Conservation (phyloP, 1,140 invertebrate species). For the Phymorhynchus buccinoides region DNA sequence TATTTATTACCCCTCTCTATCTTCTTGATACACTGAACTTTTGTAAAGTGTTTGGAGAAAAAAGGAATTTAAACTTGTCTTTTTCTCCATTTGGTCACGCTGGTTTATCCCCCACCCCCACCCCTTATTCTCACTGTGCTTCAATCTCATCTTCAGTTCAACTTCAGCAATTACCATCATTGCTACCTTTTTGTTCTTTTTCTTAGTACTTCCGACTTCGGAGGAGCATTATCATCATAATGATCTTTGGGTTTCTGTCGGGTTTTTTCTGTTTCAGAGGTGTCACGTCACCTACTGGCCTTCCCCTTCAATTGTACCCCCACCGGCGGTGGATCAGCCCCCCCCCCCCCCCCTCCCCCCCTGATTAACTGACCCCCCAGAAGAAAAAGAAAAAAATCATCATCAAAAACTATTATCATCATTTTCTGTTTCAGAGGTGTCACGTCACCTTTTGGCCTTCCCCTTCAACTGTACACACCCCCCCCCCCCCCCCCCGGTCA, state of each 20-base stretch:
- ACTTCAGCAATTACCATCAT: no score
- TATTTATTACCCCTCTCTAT: background rate
- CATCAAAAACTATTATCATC: background rate
- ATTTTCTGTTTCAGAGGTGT: background rate
- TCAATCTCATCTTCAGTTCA: no score
- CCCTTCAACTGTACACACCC: no score
- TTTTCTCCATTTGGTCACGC: background rate
- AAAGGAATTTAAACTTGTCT: background rate
- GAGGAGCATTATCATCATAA: no score
- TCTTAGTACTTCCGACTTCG: background rate
- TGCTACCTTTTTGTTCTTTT: background rate
- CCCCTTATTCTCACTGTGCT: no score
- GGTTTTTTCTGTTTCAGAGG: no score
- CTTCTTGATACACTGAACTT: no score
- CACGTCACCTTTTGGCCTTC: background rate
- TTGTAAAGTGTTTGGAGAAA: background rate
- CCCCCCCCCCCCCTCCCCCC: background rate
- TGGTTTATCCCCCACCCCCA: background rate
- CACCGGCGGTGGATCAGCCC: background rate
- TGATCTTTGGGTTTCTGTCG: no score
- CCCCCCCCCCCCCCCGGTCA: background rate
- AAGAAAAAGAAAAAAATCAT: background rate
- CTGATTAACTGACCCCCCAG: background rate
- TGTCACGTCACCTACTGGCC: background rate
- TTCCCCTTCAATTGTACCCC: background rate